Base-by-base conservation (phyloP, 1,140 invertebrate species). In the Nasonia giraulti region DNA sequence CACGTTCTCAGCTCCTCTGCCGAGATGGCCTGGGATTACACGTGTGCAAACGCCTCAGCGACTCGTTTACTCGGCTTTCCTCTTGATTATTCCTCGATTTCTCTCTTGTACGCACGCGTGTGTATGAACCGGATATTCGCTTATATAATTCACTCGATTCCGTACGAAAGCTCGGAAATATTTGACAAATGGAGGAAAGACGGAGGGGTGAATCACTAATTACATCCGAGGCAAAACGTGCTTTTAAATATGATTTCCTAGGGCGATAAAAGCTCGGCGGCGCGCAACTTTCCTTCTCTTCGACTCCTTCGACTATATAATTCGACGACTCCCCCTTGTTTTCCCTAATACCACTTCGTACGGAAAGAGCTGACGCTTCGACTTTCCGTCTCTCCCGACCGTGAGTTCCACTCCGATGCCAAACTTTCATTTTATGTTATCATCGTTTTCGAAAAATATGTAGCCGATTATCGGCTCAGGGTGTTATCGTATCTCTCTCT, bases 201-300 rank as follows among this genome's bases (percentile, higher is more conserved):
- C 87, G 85, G 83, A 86, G 87, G 86, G 87, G 86, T 87, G 88
- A 89, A 88, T 87, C 86, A 87, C 87, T 90, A 90, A 90, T 90
- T 89, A 87, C 55, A 62, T 87, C 86, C 87, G 55, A 62, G 85
- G 86, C 88, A 84, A 27, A 27, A 85, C 87, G 82, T 88, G 85
- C 87, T 89, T 86, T 89, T 88, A 88, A 90, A 90, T 88, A 90
- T 88, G 87, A 89, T 89, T 90, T 90, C 88, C 87, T 86, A 84
- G 81, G 87, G 87, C 86, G 44, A 73, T 86, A 87, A 87, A 82
- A 85, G 86, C 85, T 80, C n/a, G 40, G 47, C 81, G 81, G n/a
- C 40, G 75, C 82, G 69, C 50, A 85, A 84, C 83, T 80, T 85
- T 78, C 55, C 50, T 78, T 71, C 69, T 44, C 71, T 83, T 82